Conservation (phyloP, 2,113 vertebrate genomes). For the Gopherus evgoodei region DNA sequence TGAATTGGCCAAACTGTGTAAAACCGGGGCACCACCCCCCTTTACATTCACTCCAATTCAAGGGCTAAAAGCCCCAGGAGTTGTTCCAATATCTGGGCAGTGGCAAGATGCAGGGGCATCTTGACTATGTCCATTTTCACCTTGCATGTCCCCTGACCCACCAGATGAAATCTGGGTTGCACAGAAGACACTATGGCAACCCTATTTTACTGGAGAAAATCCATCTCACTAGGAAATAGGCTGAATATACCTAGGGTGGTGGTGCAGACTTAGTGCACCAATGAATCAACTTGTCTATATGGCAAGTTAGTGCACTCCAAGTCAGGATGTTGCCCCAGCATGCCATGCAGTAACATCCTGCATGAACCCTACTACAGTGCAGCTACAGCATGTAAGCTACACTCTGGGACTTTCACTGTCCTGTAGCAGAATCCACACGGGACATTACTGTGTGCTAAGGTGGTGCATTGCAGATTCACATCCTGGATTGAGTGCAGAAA, state of each 20-base stretch:
- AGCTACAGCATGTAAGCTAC: no score
- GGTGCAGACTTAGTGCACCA: not conserved
- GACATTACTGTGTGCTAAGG: no score
- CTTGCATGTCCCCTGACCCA: not conserved
- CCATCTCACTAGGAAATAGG: not conserved
- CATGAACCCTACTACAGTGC: no score
- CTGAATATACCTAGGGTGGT: not conserved
- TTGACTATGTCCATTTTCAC: not conserved
- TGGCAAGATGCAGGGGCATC: not conserved
- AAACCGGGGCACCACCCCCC: not conserved
- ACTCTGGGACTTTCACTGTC: no score
- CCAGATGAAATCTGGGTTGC: fast-evolving
- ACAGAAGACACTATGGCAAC: not conserved
- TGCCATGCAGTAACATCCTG: no score
- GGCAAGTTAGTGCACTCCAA: no score
- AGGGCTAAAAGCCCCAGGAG: not conserved
- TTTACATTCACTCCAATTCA: not conserved
- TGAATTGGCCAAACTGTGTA: not conserved
- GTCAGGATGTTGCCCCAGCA: no score
- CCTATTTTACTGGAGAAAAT: not conserved
- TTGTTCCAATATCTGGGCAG: not conserved
- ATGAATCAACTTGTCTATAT: not conserved
- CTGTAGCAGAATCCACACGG: no score
- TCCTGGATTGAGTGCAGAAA: no score
- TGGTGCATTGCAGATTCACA: no score